These are phyloP conservation scores for Drosophila busckii DNA, from an alignment of 1,140 invertebrate genomes.

Conservation along the genomic window DNA sequence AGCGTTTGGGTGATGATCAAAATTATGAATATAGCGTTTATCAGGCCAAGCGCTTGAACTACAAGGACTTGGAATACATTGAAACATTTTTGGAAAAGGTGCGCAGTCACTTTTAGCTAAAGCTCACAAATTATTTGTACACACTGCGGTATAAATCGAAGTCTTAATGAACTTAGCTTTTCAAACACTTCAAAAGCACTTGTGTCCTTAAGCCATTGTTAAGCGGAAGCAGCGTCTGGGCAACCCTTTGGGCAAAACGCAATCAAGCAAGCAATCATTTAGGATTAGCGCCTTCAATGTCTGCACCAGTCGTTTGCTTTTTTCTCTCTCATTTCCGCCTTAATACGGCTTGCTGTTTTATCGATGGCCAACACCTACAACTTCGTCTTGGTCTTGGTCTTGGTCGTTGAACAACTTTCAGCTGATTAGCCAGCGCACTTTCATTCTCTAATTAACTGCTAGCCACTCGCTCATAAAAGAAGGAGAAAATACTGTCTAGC, in stretches of 20 bases:
- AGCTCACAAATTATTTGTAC: neutral
- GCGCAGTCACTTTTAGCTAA: conserved; percentile 18
- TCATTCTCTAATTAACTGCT: conserved; percentile 57
- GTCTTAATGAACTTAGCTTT: conserved; percentile 1
- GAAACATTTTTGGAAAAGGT: conserved; percentile 43
- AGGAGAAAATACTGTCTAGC: conserved; percentile 14
- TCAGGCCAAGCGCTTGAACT: conserved; percentile 26
- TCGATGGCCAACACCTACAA: conserved; percentile 36
- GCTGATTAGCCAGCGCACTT: conserved; percentile 44
- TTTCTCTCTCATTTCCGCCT: conserved; percentile 40
- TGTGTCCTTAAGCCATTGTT: conserved; percentile 21
- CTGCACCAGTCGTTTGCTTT: conserved; percentile 12
- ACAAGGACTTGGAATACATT: conserved; percentile 13
- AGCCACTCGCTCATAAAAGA: conserved; percentile 52
- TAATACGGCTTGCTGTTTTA: conserved; percentile 11
- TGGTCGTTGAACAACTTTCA: conserved; percentile 36
- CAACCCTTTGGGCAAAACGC: conserved; percentile 20
- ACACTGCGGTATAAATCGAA: neutral
- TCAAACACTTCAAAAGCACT: conserved; percentile 7
- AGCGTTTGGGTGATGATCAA: conserved; percentile 30
- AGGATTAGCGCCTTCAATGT: conserved; percentile 16
- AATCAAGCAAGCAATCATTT: conserved; percentile 26
- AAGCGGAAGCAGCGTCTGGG: conserved; percentile 9
- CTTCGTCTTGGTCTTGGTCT: conserved; percentile 6
- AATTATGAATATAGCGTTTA: conserved; percentile 29